Conservation (phyloP, 2,797 vertebrate species). For the Champsocephalus esox region DNA sequence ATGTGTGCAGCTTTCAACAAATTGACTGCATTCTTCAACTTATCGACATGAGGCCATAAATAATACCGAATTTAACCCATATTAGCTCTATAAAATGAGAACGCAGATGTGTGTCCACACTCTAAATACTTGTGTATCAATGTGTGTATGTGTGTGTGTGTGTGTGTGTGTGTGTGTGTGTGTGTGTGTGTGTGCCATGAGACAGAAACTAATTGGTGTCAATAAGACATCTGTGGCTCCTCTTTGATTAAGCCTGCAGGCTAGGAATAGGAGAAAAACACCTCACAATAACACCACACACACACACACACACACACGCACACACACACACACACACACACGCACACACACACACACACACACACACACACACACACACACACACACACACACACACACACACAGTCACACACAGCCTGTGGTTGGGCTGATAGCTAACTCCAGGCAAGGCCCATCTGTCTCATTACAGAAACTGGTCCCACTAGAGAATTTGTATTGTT, state of each 20-base stretch:
- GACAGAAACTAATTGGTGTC: slow-evolving; percentile 79
- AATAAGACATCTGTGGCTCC: slow-evolving; percentile 82
- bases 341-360: slow-evolving; percentile 50
- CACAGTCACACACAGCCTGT: slow-evolving; percentile 49
- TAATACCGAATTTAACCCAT: slow-evolving; percentile 37
- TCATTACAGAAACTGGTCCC: slow-evolving; percentile 74
- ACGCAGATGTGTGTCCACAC: slow-evolving; percentile 15
- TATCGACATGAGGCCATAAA: slow-evolving; percentile 33
- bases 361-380: slow-evolving; percentile 45
- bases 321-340: slow-evolving; percentile 6
- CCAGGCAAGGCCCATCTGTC: slow-evolving; percentile 76
- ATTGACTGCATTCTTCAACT: slow-evolving; percentile 34
- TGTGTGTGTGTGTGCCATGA: slow-evolving; percentile 39
- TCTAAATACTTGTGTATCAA: slow-evolving; percentile 4
- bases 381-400: too few relatives aligned
- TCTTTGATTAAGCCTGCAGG: slow-evolving; percentile 81
- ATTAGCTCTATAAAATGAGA: slow-evolving; percentile 32
- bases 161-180: slow-evolving; percentile 26
- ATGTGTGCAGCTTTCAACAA: slow-evolving; percentile 27
- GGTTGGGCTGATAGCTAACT: slow-evolving; percentile 69
- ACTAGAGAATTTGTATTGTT: slow-evolving; percentile 74
- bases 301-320: slow-evolving; percentile 32
- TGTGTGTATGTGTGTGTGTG: slow-evolving; percentile 20
- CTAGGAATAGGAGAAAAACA: slow-evolving; percentile 70
- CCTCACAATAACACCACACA: slow-evolving; percentile 32